These are phyloP conservation scores for Mixornis gularis DNA, from an alignment of 2,113 vertebrate species.

Conservation along the genomic window DNA sequence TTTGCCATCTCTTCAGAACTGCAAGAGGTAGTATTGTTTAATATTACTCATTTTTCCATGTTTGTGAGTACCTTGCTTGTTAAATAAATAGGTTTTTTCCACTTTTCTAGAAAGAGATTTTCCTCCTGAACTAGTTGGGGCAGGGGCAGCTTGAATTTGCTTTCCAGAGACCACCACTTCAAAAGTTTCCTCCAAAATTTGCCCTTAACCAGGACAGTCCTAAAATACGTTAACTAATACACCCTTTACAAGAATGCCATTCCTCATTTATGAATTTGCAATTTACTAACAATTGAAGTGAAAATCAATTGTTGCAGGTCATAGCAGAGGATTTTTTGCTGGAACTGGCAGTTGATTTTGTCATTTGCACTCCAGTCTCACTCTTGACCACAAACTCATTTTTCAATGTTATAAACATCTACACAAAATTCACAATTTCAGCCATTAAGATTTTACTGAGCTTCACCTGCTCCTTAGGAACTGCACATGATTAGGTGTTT, in stretches of 20 bases:
- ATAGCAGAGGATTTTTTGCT: neutral
- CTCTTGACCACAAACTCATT: neutral
- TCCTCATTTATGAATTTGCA: neutral
- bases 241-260: neutral
- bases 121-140: accelerated
- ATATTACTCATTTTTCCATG: no score
- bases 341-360: neutral
- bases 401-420: neutral
- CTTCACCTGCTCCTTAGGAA: neutral
- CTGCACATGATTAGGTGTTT: neutral
- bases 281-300: no score
- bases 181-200: neutral
- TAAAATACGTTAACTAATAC: neutral
- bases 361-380: neutral
- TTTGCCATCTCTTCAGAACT: neutral
- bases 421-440: neutral
- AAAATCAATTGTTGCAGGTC: neutral
- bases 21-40: neutral
- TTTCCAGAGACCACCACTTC: neutral
- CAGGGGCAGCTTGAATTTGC: neutral
- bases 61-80: neutral
- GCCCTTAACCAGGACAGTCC: neutral
- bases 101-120: neutral
- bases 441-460: neutral
- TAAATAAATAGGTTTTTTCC: neutral